Evolutionary conservation across 1,140 invertebrate genomes (phyloP), one percentile per base, ranked within the genome.

Genomic region (Cydia fagiglandana): DNA sequence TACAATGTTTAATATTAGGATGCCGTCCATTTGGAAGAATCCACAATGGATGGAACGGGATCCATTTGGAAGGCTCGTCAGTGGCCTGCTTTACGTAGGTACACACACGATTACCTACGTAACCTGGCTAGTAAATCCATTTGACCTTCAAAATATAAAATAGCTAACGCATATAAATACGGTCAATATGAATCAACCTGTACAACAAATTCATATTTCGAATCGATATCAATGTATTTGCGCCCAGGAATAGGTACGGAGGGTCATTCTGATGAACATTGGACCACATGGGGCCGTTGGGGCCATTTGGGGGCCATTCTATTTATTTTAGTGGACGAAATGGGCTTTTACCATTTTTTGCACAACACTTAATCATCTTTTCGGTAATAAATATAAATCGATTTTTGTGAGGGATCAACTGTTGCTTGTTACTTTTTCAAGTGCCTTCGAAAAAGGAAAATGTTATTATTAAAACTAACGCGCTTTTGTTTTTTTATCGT

Each of bases 291-390:
- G 56, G 56, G 56, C 56, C 53, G 1, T 12, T 47, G 45, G 53
- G 53, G 5, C 53, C 17, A 7, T 20, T 24, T 61, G 56, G 56
- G 20, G 56, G 5, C 17, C 56, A 12, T 53, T 53, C 56, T 61
- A 24, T 61, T 61, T 61, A 61, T 61, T 61, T 61, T 61, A 61
- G 56, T 61, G 56, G 56, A 61, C 56, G 2, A 61, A 61, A 61
- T 61, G 56, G 20, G 56, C 56, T 61, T 61, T 61, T 17, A n/a
- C 50, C 56, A 10, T 24, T 10, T 61, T 61, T 61, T 61, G 17
- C 20, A 6, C 56, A n/a, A 24, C 4, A 24, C 9, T 61, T 24
- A 61, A 61, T 61, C 56, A 61, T 61, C 17, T 61, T 53, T 53
- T 24, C 2, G 17, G 56, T 61, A 20, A 61, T 61, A 61, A 61